Evolutionary conservation across 1,140 invertebrate species (phyloP).

Genomic region (Drosophila nasuta): DNA sequence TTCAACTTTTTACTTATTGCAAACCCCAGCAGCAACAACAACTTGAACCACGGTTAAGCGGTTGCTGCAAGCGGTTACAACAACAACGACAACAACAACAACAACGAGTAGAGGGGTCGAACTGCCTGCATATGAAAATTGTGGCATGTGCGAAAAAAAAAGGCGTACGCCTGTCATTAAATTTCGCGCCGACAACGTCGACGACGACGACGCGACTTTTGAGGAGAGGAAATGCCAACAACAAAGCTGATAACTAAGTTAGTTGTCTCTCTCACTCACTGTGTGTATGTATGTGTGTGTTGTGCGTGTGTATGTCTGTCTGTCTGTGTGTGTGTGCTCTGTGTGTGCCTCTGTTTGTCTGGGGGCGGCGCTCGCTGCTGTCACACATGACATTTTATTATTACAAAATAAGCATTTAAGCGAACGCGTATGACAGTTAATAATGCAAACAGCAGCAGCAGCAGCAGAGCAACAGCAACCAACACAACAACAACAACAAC

Average conservation of each 20-base stretch:
- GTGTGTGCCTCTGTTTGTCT: constrained; percentile 37
- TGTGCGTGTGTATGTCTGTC: constrained; percentile 15
- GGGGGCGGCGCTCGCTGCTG: constrained; percentile 53
- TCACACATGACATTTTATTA: constrained; percentile 78
- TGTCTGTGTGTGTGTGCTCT: constrained; percentile 21
- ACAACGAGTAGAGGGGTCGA: constrained; percentile 14
- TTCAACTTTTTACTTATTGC: constrained; percentile 49
- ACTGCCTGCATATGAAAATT: constrained; percentile 44
- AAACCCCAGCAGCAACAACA: constrained; percentile 21
- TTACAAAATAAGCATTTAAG: constrained; percentile 82
- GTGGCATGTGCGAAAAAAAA: constrained; percentile 74
- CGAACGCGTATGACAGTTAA: constrained; percentile 78
- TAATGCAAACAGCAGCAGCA: constrained; percentile 66
- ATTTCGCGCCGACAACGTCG: constrained; percentile 66
- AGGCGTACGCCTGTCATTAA: constrained; percentile 76
- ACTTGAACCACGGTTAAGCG: constrained; percentile 15
- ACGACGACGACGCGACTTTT: constrained; percentile 9
- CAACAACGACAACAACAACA: constrained; percentile 21
- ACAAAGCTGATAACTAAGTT: constrained; percentile 67
- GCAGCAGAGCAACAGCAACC: constrained; percentile 20
- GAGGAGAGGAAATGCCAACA: constrained; percentile 47
- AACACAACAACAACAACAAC: constrained; percentile 11
- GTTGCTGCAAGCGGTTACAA: constrained; percentile 27
- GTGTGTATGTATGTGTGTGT: constrained; percentile 9
- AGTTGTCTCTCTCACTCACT: constrained; percentile 39